These are phyloP conservation scores for Hyles lineata DNA, from an alignment of 2,888 invertebrate genomes.

Conservation along the genomic window DNA sequence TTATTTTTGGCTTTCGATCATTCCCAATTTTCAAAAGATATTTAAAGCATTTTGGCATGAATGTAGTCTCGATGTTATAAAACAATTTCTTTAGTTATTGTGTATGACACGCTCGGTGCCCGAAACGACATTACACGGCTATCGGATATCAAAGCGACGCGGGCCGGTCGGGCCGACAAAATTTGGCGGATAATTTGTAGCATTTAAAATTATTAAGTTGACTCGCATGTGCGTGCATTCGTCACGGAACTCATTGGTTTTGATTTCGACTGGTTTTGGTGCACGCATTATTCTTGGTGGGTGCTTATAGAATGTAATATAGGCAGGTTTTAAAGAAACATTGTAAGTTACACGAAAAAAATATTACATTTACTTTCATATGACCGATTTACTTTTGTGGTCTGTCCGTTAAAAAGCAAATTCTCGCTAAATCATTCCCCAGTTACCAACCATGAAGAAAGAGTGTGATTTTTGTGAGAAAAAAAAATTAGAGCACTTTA, in stretches of 20 bases:
- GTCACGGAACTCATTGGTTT: conserved; percentile 43
- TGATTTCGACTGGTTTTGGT: conserved; percentile 4
- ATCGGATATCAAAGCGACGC: conserved; percentile 68
- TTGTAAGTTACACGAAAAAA: background rate
- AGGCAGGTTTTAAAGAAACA: background rate
- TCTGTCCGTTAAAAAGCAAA: too few species aligned
- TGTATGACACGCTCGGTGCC: conserved; percentile 38
- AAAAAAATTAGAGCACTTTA: too few species aligned
- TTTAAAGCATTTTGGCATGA: background rate
- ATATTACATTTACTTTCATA: too few species aligned
- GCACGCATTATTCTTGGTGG: background rate
- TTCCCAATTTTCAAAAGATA: background rate
- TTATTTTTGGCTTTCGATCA: too few species aligned
- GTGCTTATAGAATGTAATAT: background rate
- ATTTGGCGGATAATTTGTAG: conserved; percentile 72
- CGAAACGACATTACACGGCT: conserved; percentile 58
- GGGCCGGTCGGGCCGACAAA: conserved; percentile 45
- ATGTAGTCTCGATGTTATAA: background rate
- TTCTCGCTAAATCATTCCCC: too few species aligned
- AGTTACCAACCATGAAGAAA: too few species aligned
- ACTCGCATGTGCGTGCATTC: conserved; percentile 41
- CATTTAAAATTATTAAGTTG: conserved; percentile 67
- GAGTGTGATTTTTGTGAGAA: too few species aligned
- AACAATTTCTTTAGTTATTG: conserved; percentile 24
- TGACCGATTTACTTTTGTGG: too few species aligned